Evolutionary conservation across 2,888 invertebrate species (phyloP).

Genomic region (Heliothis peltigera): DNA sequence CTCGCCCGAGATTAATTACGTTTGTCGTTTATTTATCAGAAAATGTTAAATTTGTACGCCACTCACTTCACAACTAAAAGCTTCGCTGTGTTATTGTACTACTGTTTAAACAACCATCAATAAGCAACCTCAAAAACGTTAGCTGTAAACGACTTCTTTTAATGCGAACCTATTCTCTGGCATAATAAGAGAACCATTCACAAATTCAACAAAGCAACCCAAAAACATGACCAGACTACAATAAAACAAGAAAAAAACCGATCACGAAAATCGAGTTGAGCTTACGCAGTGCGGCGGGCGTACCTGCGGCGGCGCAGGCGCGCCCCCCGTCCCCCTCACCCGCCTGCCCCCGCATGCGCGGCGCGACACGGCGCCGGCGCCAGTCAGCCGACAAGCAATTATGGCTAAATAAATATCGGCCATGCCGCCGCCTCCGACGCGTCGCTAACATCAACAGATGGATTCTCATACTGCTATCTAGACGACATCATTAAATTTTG

Average conservation of each 20-base stretch:
- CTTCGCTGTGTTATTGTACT: slow-evolving; percentile 39
- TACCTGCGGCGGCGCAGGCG: slow-evolving; percentile 81
- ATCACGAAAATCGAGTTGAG: slow-evolving; percentile 87
- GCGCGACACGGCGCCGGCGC: slow-evolving; percentile 89
- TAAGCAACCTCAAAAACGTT: slow-evolving; percentile 61
- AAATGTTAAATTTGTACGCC: slow-evolving; percentile 24
- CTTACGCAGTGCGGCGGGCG: slow-evolving; percentile 82
- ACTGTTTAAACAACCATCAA: slow-evolving; percentile 56
- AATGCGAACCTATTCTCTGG: slow-evolving; percentile 68
- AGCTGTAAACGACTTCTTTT: slow-evolving; percentile 69
- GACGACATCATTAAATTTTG: slow-evolving; percentile 84
- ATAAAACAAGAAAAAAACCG: slow-evolving; percentile 81
- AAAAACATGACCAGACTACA: slow-evolving; percentile 85
- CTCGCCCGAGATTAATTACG: slow-evolving; percentile 43
- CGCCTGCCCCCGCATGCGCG: slow-evolving; percentile 63
- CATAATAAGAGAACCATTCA: slow-evolving; percentile 81
- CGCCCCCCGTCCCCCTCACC: slow-evolving; percentile 55
- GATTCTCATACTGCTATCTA: slow-evolving; percentile 80
- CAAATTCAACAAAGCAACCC: slow-evolving; percentile 86
- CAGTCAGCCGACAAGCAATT: slow-evolving; percentile 89
- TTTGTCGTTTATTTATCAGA: slow-evolving; percentile 43
- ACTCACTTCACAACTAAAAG: slow-evolving; percentile 39
- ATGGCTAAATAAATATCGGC: slow-evolving; percentile 90
- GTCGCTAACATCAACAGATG: slow-evolving; percentile 83
- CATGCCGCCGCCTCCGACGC: slow-evolving; percentile 84